A percentile compares a stretch with the other conserved stretches of the same genome.
phyloP scores from a whole-genome alignment of 2,888 invertebrate genomes.

The Dioctria rufipes region DNA sequence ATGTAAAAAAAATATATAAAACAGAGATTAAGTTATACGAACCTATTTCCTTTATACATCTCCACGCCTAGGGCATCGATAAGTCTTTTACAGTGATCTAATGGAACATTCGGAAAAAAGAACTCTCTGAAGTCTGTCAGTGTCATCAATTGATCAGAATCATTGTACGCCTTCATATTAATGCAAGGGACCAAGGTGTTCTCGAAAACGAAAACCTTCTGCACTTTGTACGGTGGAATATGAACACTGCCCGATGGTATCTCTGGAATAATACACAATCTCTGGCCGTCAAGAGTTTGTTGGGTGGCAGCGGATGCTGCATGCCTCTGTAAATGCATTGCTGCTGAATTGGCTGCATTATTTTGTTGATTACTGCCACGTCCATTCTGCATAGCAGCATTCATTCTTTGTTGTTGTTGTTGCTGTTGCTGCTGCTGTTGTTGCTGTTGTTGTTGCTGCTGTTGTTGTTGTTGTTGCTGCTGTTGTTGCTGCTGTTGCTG shows the following conservation, averaged over 20 bases:
- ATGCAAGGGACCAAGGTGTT: conserved; percentile 88
- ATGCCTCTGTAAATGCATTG: conserved; percentile 73
- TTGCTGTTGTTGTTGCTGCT: conserved; percentile 65
- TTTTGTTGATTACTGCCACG: conserved; percentile 50
- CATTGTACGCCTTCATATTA: conserved; percentile 88
- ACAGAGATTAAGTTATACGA: conserved; percentile 66
- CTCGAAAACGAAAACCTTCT: conserved; percentile 82
- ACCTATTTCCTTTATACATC: conserved; percentile 88
- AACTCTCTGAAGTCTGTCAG: conserved; percentile 85
- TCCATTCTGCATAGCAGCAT: conserved; percentile 54
- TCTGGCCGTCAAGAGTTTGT: conserved; percentile 63
- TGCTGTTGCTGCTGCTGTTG: conserved; percentile 63
- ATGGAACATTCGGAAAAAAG: conserved; percentile 84
- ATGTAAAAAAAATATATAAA: neutral
- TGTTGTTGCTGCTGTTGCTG: conserved; percentile 64
- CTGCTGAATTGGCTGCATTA: conserved; percentile 64
- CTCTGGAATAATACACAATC: conserved; percentile 81
- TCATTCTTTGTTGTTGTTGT: conserved; percentile 64
- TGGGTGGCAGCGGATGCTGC: conserved; percentile 63
- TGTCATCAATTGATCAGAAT: conserved; percentile 86
- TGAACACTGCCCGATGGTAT: conserved; percentile 78
- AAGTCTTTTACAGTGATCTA: conserved; percentile 83
- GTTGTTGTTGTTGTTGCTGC: conserved; percentile 64
- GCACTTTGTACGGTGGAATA: conserved; percentile 84
- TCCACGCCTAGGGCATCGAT: conserved; percentile 86